These are phyloP conservation scores for Corythornis cristatus DNA, from an alignment of 2,113 vertebrate species.

Conservation along the genomic window DNA sequence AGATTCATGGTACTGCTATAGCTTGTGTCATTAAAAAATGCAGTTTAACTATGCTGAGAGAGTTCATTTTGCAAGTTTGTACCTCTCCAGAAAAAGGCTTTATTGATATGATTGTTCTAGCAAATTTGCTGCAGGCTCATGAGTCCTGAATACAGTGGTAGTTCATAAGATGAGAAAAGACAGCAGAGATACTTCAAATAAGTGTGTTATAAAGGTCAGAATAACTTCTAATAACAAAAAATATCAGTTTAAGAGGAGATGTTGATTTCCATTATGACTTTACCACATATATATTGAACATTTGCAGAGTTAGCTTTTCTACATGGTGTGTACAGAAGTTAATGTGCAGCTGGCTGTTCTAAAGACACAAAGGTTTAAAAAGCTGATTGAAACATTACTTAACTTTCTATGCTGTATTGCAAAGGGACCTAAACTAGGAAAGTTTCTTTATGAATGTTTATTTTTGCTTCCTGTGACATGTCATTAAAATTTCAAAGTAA, in stretches of 20 bases:
- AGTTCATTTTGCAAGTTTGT: not conserved
- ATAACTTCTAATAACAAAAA: not conserved
- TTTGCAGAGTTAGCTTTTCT: not conserved
- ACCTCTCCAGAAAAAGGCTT: not conserved
- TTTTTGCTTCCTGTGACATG: not conserved
- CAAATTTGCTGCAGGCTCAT: not conserved
- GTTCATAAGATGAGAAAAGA: not conserved
- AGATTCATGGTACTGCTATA: not conserved
- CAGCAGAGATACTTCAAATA: not conserved
- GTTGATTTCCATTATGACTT: not conserved
- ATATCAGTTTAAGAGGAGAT: not conserved
- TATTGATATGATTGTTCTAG: not conserved
- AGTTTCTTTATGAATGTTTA: not conserved
- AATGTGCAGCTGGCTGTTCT: not conserved
- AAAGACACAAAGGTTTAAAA: not conserved
- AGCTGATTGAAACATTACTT: not conserved
- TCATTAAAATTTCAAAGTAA: not conserved
- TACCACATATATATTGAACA: not conserved
- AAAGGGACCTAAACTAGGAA: not conserved
- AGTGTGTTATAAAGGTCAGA: not conserved
- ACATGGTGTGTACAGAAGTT: not conserved
- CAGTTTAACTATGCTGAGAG: not conserved
- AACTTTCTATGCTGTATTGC: not conserved
- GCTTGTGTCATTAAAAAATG: not conserved
- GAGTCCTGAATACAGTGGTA: not conserved